Evolutionary conservation across 2,797 vertebrate genomes (phyloP), one percentile per base, ranked within the genome.

Genomic region (Onychomys torridus): DNA sequence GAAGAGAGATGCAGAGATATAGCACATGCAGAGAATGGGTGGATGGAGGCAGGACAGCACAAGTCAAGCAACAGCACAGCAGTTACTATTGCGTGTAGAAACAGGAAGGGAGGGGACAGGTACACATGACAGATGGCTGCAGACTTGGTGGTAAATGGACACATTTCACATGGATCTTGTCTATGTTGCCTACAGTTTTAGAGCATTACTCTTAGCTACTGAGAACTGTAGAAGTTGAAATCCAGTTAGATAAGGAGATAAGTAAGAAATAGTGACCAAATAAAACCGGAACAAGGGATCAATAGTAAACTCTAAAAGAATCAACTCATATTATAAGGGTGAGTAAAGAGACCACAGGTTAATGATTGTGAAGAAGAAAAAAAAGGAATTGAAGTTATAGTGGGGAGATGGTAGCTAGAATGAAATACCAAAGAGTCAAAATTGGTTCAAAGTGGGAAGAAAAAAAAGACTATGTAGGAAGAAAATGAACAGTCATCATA

Each of bases 171-270:
- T 76, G 5, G 32, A 91, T 40, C 14, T 5, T 11, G 5, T 77
- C 34, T 89, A 34, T 19, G 82, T 82, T 91, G 12, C 93, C 37
- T n/a, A n/a, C 0, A 5, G 55, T 71, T 97, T 92, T 49, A 85
- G 61, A 87, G 21, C 29, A 21, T 84, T 61, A 34, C 0, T 32
- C 29, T 77, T 52, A 71, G 59, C 27, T 92, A 16, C 37, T 87
- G 59, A 52, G 43, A 86, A 67, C 12, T 52, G 43, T 12, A 75
- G 46, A 29, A 81, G n/a, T 57, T 96, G 65, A 37, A 76, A 37
- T 83, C 10, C 59, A 94, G 55, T 63, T 52, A 88, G 16, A 93
- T 73, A 65, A 83, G 71, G 85, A 92, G 75, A 21, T 59, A 79
- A 7, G 27, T 37, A 84, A 84, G 32, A 91, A 90, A 40, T 34